These are phyloP conservation scores for Galeopsomyia nigrocyanea DNA, from an alignment of 2,888 invertebrate species.

Conservation along the genomic window DNA sequence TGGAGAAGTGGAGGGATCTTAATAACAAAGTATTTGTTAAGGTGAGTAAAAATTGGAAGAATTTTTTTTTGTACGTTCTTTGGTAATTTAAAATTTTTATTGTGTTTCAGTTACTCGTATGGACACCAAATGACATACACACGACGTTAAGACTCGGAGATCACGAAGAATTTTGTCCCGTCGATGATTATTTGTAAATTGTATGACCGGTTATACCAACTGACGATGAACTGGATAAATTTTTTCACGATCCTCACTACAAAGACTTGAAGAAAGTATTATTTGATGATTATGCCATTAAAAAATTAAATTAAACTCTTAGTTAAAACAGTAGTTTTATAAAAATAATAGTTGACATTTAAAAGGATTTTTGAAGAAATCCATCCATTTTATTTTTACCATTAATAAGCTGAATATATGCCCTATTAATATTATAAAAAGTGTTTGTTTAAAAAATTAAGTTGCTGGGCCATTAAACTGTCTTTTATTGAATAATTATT, in stretches of 20 bases:
- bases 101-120: background rate
- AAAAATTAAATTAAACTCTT: too few species aligned
- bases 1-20: constrained; percentile 16
- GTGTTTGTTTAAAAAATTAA: too few species aligned
- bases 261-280: background rate
- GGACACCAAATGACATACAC: background rate
- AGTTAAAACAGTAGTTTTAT: too few species aligned
- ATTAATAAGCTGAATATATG: too few species aligned
- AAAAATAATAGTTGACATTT: too few species aligned
- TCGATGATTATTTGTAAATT: background rate
- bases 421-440: too few species aligned
- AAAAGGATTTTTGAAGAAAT: too few species aligned
- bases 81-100: background rate
- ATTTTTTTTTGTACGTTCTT: too few species aligned
- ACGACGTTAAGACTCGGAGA: background rate
- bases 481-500: too few species aligned
- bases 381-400: too few species aligned
- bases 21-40: background rate
- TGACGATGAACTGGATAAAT: constrained; percentile 1
- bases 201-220: background rate
- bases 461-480: too few species aligned
- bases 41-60: background rate
- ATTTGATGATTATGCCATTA: background rate
- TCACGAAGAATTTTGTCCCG: constrained; percentile 11
- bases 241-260: background rate